Percentiles rank a stretch among this genome's conserved stretches.
These are phyloP conservation scores for Hemiscyllium ocellatum DNA, from an alignment of 2,113 vertebrate species.

Conservation along the genomic window DNA sequence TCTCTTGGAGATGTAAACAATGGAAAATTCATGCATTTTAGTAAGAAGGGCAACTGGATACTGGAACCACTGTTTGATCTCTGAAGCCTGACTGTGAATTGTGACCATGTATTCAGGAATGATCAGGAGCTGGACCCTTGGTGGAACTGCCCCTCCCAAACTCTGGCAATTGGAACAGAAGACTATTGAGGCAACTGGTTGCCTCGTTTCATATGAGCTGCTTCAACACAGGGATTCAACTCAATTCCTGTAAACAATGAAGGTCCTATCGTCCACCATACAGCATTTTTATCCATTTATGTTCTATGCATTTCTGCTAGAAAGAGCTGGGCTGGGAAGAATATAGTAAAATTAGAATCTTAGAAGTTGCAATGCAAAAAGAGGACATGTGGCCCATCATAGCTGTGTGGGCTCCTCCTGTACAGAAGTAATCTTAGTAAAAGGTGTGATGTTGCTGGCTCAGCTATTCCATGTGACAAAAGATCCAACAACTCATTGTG, in stretches of 20 bases:
- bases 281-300: background rate
- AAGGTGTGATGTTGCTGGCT: background rate
- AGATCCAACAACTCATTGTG: background rate
- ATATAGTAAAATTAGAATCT: background rate
- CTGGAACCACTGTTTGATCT: background rate
- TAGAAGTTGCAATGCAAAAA: background rate
- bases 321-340: background rate
- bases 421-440: background rate
- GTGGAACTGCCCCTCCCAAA: background rate
- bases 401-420: background rate
- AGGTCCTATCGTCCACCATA: too few relatives aligned
- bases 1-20: background rate
- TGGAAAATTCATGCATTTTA: background rate
- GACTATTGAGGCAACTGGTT: background rate
- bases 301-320: background rate
- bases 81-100: too few relatives aligned
- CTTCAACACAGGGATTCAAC: background rate
- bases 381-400: background rate
- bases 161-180: background rate
- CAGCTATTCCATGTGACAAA: background rate
- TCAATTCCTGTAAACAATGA: too few relatives aligned
- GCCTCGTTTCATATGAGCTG: background rate
- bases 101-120: background rate
- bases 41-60: background rate
- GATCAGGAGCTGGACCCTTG: too few relatives aligned